A percentile compares a stretch with the other conserved stretches of the same genome.
phyloP scores from a whole-genome alignment of 2,888 invertebrate species.

The Andrena dorsata region DNA sequence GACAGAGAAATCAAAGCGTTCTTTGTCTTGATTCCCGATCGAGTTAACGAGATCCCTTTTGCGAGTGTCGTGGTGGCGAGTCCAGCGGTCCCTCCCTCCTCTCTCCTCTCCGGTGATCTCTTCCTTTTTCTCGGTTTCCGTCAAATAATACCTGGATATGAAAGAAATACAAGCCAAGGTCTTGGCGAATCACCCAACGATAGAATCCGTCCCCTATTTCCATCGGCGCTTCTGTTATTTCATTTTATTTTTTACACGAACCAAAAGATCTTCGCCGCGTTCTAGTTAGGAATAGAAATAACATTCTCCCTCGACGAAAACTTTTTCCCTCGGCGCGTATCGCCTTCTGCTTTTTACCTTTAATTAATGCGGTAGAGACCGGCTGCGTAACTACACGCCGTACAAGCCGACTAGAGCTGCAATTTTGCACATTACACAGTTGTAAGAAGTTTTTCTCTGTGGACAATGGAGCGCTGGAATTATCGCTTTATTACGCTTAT shows the following conservation, averaged over 20 bases:
- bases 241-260: not conserved
- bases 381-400: not conserved
- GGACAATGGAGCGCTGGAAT: too few relatives aligned
- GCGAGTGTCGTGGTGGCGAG: slow-evolving; percentile 38
- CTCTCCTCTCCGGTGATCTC: not conserved
- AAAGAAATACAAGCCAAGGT: slow-evolving; percentile 36
- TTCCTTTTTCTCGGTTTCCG: slow-evolving; percentile 4
- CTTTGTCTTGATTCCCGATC: slow-evolving; percentile 50
- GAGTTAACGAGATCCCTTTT: slow-evolving; percentile 61
- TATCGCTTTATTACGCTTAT: too few relatives aligned
- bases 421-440: not conserved
- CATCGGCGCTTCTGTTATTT: slow-evolving; percentile 26
- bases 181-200: slow-evolving; percentile 21
- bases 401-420: too few relatives aligned
- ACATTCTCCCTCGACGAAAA: not conserved
- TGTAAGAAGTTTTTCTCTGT: not conserved
- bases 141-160: slow-evolving; percentile 52
- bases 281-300: not conserved
- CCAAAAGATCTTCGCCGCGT: not conserved
- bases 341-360: not conserved
- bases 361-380: not conserved
- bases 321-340: not conserved
- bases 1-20: slow-evolving; percentile 48
- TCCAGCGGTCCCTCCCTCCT: slow-evolving; percentile 12
- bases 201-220: slow-evolving; percentile 34